Evolutionary conservation across 2,888 invertebrate genomes (phyloP).

Genomic region (Drosophila sordidula): DNA sequence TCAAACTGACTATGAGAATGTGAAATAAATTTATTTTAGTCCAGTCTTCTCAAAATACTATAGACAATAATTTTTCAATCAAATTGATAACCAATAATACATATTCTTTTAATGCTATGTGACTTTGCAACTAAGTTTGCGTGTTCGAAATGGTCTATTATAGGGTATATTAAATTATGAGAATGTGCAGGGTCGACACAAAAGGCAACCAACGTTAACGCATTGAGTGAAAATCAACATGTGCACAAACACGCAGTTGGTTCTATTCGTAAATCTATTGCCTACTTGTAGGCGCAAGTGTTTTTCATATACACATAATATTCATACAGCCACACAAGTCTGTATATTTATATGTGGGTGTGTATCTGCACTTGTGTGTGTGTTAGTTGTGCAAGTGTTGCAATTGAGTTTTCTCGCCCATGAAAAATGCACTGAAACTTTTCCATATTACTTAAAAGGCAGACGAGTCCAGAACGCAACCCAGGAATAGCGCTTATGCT

Average conservation of each 20-base stretch:
- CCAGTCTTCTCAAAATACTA: no score
- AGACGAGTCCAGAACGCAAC: constrained; percentile 35
- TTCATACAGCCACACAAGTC: not conserved
- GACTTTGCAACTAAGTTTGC: no score
- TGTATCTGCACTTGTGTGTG: constrained; percentile 1
- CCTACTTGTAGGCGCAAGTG: constrained; percentile 69
- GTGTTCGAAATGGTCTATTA: no score
- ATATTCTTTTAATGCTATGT: no score
- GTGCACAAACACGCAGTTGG: constrained; percentile 49
- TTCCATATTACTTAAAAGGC: constrained; percentile 58
- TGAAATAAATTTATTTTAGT: no score
- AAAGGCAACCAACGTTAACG: constrained; percentile 32
- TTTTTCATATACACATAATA: constrained; percentile 26
- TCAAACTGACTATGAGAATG: no score
- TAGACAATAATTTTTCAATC: no score
- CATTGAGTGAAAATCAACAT: constrained; percentile 62
- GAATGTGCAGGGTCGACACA: constrained; percentile 8
- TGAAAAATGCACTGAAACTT: constrained; percentile 59
- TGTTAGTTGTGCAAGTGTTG: constrained; percentile 47
- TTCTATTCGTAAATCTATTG: constrained; percentile 61
- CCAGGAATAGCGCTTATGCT: not conserved
- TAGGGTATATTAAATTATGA: constrained; percentile 25
- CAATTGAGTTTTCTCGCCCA: constrained; percentile 61
- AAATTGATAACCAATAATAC: no score
- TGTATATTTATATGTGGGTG: not conserved